Conservation (phyloP, 2,797 vertebrate species). For the Hipposideros larvatus region DNA sequence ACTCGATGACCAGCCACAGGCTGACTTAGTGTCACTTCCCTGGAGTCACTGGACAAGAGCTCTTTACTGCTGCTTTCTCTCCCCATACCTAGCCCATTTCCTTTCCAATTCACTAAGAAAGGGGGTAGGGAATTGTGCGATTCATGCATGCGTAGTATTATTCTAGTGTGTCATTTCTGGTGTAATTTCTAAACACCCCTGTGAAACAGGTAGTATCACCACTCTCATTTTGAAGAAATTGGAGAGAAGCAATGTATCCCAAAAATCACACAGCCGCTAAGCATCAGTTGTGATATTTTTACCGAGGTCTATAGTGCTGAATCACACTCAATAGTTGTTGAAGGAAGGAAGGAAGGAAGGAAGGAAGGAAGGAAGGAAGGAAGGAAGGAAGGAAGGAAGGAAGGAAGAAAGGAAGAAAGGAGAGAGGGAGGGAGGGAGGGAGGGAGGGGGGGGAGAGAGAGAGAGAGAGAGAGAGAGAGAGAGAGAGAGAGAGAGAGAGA, state of each 20-base stretch:
- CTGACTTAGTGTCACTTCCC: not conserved
- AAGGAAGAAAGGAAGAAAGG: no score
- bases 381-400: no score
- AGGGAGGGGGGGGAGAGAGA: not conserved
- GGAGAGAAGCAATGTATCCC: not conserved
- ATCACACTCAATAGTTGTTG: conserved; percentile 51
- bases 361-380: not conserved
- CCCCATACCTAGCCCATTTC: no score
- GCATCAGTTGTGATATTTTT: conserved; percentile 41
- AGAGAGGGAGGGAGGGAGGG: not conserved
- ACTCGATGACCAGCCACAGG: not conserved
- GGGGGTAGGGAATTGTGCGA: not conserved
- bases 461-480: no score
- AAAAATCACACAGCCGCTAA: conserved; percentile 41
- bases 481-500: no score
- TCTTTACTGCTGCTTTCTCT: not conserved
- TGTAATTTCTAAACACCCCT: conserved; percentile 36
- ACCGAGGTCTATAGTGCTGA: not conserved
- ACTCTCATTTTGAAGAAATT: conserved; percentile 51
- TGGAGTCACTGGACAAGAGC: not conserved
- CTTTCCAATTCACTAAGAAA: conserved; percentile 19
- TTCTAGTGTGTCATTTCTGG: conserved; percentile 14
- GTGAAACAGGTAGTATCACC: conserved; percentile 14
- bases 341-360: not conserved
- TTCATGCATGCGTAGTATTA: not conserved